Base-by-base conservation (phyloP, 2,113 vertebrate genomes). In the Carassius auratus region DNA sequence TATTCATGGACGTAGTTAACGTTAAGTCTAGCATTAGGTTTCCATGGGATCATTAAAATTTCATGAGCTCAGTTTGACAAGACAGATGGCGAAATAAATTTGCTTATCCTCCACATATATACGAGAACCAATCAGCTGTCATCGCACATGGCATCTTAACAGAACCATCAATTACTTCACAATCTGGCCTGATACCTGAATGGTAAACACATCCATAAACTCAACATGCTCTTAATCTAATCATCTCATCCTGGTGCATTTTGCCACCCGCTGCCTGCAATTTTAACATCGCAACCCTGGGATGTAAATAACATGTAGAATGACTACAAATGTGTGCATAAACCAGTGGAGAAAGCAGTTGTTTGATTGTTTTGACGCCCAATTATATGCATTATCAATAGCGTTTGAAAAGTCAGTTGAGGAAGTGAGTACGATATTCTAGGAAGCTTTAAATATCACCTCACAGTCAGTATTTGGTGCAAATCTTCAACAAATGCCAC, bases 401-500 rank as follows among this genome's bases (percentile, higher is more conserved):
- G 15, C 5, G 1, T 55, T 55, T 55, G 15, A 55, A 15, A 55
- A 55, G 62, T 66, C 62, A 66, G 13, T 13, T 62, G 61, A 62
- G 61, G 10, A 12, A 2, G 23, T 66, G 23, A 66, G 30, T 23
- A 38, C 8, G 15, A 19, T 9, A n/a, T 38, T 69, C 14, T 69
- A 36, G 66, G 6, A 55, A 19, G 8, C 9, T 12, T 12, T 76
- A 15, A 92, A 91, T 71, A 87, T 79, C 77, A 77, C 48, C 5
- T 48, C 33, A 15, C 50, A 71, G n/a, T 64, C 86, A 77, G 33
- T 89, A 89, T 84, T 87, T 86, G 74, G 77, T 59, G 83, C 90
- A 76, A 88, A 84, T 83, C 90, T 89, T 71, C 68, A 71, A 89
- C 90, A 92, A 93, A 94, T 92, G 92, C 89, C 92, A 92, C 68